phyloP scores from a whole-genome alignment of 2,797 vertebrate genomes.

The Acipenser ruthenus region DNA sequence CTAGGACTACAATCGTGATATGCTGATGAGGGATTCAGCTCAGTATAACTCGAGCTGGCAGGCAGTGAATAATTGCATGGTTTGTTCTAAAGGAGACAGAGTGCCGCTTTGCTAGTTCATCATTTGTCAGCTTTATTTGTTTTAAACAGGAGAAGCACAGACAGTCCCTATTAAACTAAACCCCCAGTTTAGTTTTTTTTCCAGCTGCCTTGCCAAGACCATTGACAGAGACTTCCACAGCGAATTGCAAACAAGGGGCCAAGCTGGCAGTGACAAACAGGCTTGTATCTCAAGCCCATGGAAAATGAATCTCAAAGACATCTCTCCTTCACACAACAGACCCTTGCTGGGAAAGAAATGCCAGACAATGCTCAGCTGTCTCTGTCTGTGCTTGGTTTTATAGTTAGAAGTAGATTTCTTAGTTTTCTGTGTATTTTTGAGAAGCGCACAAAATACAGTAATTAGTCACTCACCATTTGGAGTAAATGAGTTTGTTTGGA shows the following conservation, averaged over 20 bases:
- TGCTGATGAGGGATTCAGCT: conserved; percentile 50
- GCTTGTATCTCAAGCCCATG: too few relatives aligned
- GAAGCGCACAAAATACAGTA: too few relatives aligned
- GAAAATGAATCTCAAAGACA: too few relatives aligned
- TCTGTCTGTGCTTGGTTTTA: too few relatives aligned
- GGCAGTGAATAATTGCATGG: conserved; percentile 60
- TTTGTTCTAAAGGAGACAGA: conserved; percentile 53
- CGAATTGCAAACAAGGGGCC: background rate
- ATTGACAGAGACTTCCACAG: conserved; percentile 25
- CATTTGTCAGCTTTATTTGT: conserved; percentile 72
- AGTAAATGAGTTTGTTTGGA: too few relatives aligned
- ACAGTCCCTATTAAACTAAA: conserved; percentile 68
- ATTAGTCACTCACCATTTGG: too few relatives aligned
- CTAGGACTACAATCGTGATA: conserved; percentile 17
- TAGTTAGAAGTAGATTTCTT: too few relatives aligned
- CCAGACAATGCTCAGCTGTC: too few relatives aligned
- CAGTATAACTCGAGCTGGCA: conserved; percentile 50
- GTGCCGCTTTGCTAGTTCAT: conserved; percentile 47
- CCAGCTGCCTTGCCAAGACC: conserved; percentile 21
- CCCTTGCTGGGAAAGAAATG: too few relatives aligned
- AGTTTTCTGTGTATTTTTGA: too few relatives aligned
- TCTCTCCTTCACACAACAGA: too few relatives aligned
- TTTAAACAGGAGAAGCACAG: conserved; percentile 63
- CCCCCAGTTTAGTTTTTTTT: conserved; percentile 35
- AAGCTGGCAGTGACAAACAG: too few relatives aligned